These are phyloP conservation scores for Pantherophis guttatus DNA, from an alignment of 2,113 vertebrate species.

Conservation along the genomic window DNA sequence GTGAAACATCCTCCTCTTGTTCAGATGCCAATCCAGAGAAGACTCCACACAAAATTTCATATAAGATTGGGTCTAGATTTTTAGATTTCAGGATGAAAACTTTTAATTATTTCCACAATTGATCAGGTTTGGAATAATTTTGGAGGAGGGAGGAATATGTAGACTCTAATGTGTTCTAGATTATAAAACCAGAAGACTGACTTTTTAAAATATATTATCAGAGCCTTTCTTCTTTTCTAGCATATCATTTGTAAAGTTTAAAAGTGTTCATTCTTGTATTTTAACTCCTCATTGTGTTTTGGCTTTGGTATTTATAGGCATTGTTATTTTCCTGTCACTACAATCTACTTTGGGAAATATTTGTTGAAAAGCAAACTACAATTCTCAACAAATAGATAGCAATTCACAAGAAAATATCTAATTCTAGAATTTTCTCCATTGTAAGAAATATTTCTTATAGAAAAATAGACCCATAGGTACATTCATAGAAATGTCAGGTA, in stretches of 20 bases:
- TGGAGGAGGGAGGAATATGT: neutral
- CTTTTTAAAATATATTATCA: neutral
- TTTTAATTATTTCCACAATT: neutral
- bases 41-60: neutral
- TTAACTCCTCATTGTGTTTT: neutral
- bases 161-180: neutral
- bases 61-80: neutral
- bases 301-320: neutral
- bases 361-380: neutral
- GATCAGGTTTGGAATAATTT: neutral
- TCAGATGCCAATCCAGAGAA: neutral
- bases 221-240: neutral
- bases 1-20: neutral
- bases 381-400: neutral
- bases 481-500: neutral
- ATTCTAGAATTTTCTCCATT: neutral
- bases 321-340: neutral
- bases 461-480: neutral
- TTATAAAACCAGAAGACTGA: neutral
- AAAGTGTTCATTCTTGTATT: neutral
- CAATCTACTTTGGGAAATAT: neutral
- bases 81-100: neutral
- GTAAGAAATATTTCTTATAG: neutral
- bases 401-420: neutral
- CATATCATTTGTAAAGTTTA: neutral